Evolutionary conservation across 2,888 invertebrate genomes (phyloP), one percentile per base, ranked within the genome.

Genomic region (Cerastis leucographa): DNA sequence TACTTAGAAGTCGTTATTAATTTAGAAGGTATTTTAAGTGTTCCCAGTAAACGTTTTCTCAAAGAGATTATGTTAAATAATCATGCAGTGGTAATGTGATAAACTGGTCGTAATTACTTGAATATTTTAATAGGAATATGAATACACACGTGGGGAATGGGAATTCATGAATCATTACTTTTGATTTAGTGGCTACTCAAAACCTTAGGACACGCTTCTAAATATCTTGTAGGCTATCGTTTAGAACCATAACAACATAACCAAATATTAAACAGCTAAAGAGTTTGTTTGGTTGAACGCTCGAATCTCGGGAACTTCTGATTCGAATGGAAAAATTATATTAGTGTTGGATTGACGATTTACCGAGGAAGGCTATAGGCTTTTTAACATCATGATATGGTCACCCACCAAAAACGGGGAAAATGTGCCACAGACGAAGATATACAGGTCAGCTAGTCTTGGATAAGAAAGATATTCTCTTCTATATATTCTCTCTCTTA

Each of bases 21-120:
- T 71, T 81, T 22, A 40, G 56, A 81, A 51, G 19, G 29, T 66
- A 65, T 54, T 80, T 73, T 74, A 70, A 49, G 59, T 54, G 35
- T 61, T 61, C 65, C 29, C 22, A 14, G 65, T 61, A 66, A 74
- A 29, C 19, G 19, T 59, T 69, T 54, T 44, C 29, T 56, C 29
- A 64, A 59, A 65, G 14, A 56, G 25, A 25, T 68, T 68, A 74
- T 25, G 14, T 71, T 80, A 40, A 61, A 61, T 49, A 12, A 44
- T 44, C n/a, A 59, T 46, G 35, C 22, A 22, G 42, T 35, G 25
- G 49, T 49, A 35, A 76, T 54, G 54, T 54, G 46, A 40, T 65
- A 2, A 7, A 65, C 7, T 42, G 40, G 19, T 49, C 49, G 17
- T 42, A 66, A 66, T 65, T 29, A 66, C 40, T 46, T 11, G 12